These are phyloP conservation scores for Clostera curtula DNA, from an alignment of 2,888 invertebrate genomes.

Conservation along the genomic window DNA sequence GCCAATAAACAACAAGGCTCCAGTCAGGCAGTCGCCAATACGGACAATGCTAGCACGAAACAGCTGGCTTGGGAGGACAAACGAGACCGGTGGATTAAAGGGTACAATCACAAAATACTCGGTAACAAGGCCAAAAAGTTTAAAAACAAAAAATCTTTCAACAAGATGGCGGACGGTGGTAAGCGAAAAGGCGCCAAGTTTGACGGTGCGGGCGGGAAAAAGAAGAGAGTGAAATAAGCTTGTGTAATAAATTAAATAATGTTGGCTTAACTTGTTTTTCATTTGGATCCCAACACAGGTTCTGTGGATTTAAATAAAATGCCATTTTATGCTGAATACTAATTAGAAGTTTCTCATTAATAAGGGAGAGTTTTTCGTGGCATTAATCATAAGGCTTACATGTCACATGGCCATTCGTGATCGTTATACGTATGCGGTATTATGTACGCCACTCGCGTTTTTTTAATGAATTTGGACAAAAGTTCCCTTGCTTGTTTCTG, in stretches of 20 bases:
- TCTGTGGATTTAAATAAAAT: no score
- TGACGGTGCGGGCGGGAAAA: constrained; percentile 46
- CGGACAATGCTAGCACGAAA: constrained; percentile 85
- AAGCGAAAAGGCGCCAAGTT: constrained; percentile 34
- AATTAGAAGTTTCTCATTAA: no score
- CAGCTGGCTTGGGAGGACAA: constrained; percentile 90
- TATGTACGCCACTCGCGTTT: no score
- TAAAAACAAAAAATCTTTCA: constrained; percentile 15
- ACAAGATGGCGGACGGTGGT: constrained; percentile 37
- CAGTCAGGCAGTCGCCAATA: constrained; percentile 80
- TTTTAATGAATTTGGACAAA: no score
- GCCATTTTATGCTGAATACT: no score
- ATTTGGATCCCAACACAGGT: constrained; percentile 2
- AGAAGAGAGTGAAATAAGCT: constrained; percentile 43
- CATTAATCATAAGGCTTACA: no score
- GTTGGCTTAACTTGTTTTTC: constrained; percentile 10
- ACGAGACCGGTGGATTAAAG: constrained; percentile 77
- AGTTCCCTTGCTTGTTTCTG: no score
- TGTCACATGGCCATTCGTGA: no score
- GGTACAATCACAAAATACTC: constrained; percentile 64
- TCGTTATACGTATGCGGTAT: no score
- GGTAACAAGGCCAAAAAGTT: constrained; percentile 40
- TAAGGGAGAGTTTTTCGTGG: no score
- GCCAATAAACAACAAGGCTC: constrained; percentile 77
- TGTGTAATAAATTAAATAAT: constrained; percentile 12